Evolutionary conservation across 2,113 vertebrate genomes (phyloP), one percentile per base, ranked within the genome.

Genomic region (Panthera tigris): DNA sequence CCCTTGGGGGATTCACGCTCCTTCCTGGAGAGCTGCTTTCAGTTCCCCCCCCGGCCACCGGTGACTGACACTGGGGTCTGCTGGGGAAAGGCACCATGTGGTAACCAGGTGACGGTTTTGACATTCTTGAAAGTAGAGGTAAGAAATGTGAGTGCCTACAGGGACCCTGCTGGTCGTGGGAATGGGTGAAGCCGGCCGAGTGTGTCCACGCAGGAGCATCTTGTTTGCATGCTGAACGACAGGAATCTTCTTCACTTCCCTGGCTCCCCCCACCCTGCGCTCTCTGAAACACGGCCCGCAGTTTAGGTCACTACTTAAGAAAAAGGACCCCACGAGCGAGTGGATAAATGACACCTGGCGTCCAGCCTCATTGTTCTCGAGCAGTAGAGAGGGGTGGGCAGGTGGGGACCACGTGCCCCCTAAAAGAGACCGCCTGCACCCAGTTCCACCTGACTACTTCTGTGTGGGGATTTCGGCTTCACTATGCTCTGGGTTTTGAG

Each of bases 1-100:
- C 21, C 25, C 0, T 10, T 1, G 4, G 29, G 33, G 29, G 2
- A 1, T 63, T 50, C 25, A 11, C 10, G 0, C 61, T 74, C 21
- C 52, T 78, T 82, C 23, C 36, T 15, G 21, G 52, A 68, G 21
- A 61, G 8, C 45, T 68, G 12, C 19, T 57, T 69, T 52, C 6
- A 76, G 61, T 41, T 92, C 39, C 50, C 8, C 36, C 41, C 8
- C 45, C 50, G 5, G 63, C 33, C 33, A 8, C 69, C n/a, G 33
- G 11, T 5, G 36, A 63, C 16, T 1, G n/a, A 52, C 48, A 3
- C 36, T 5, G 3, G 63, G 2, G 16, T 48, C 76, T 63, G 48
- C 87, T 16, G 3, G 19, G 48, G 41, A 73, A 52, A 82, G 94
- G n/a, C 68, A 23, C 31, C 8, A 0, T 50, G 73, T 41, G 55